A percentile compares a stretch with the other conserved stretches of the same genome.
phyloP scores from a whole-genome alignment of 2,888 invertebrate genomes.

The Ypsolopha scabrella region DNA sequence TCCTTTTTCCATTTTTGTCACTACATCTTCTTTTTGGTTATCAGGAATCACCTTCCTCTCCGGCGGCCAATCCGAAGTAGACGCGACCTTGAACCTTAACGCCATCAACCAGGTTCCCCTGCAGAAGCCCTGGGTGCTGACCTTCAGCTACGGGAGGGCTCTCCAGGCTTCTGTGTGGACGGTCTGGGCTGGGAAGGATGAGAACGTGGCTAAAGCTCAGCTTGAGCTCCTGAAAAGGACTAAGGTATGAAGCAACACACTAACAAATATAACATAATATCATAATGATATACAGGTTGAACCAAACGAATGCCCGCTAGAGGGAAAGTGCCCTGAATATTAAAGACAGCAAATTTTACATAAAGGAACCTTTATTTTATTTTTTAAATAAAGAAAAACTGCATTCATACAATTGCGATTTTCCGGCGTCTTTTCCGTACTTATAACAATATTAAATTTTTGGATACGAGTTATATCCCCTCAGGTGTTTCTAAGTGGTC shows the following conservation, averaged over 20 bases:
- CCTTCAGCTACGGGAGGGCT: slow-evolving; percentile 98
- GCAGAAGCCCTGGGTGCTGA: slow-evolving; percentile 95
- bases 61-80: slow-evolving; percentile 97
- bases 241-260: slow-evolving; percentile 71
- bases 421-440: too few species aligned
- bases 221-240: slow-evolving; percentile 90
- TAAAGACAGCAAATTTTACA: too few species aligned
- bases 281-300: too few species aligned
- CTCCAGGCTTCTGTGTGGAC: slow-evolving; percentile 95
- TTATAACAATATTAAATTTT: too few species aligned
- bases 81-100: slow-evolving; percentile 94
- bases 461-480: too few species aligned
- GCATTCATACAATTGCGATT: too few species aligned
- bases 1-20: too few species aligned
- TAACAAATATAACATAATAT: too few species aligned
- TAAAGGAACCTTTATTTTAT: too few species aligned
- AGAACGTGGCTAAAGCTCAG: slow-evolving; percentile 86
- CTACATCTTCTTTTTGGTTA: slow-evolving; percentile 8
- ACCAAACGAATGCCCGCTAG: too few species aligned
- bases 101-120: slow-evolving; percentile 89
- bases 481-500: not conserved
- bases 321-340: too few species aligned
- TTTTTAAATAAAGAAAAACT: too few species aligned
- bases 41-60: slow-evolving; percentile 94
- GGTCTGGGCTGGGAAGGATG: slow-evolving; percentile 93